Percentiles rank a stretch among this genome's conserved stretches.
phyloP scores from a whole-genome alignment of 1,140 invertebrate species.

The Achatina immaculata region DNA sequence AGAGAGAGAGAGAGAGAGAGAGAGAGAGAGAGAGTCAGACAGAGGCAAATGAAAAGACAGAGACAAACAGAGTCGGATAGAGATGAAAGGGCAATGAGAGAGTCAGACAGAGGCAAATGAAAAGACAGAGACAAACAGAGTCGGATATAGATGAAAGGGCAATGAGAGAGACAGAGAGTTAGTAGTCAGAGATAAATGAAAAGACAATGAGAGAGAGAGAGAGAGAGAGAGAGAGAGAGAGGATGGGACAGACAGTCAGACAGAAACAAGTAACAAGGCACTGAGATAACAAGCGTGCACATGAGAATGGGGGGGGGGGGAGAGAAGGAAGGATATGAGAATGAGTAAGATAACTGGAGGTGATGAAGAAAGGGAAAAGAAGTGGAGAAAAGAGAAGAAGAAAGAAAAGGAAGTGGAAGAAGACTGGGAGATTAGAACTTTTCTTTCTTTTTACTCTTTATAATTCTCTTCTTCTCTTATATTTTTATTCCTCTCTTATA shows the following conservation, averaged over 20 bases:
- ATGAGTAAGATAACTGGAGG: not conserved
- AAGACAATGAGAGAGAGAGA: slow-evolving; percentile 21
- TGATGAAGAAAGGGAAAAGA: not conserved
- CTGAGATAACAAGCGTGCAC: too few relatives aligned
- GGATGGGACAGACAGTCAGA: not conserved
- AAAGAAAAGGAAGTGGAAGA: too few relatives aligned
- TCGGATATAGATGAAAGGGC: not conserved
- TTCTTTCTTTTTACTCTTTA: too few relatives aligned
- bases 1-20: too few relatives aligned
- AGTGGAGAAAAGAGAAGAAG: not conserved
- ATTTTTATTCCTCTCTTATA: too few relatives aligned
- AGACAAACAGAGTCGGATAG: not conserved
- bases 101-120: too few relatives aligned
- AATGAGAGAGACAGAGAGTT: not conserved
- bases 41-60: not conserved
- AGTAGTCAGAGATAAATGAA: too few relatives aligned
- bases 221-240: slow-evolving; percentile 28
- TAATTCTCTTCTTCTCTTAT: too few relatives aligned
- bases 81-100: not conserved
- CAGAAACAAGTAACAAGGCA: not conserved
- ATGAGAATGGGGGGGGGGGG: too few relatives aligned
- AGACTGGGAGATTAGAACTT: too few relatives aligned
- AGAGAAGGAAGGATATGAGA: not conserved
- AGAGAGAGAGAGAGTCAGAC: too few relatives aligned
- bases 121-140: not conserved